Base-by-base conservation (phyloP, 2,888 invertebrate species). In the Melanotus villosus region DNA sequence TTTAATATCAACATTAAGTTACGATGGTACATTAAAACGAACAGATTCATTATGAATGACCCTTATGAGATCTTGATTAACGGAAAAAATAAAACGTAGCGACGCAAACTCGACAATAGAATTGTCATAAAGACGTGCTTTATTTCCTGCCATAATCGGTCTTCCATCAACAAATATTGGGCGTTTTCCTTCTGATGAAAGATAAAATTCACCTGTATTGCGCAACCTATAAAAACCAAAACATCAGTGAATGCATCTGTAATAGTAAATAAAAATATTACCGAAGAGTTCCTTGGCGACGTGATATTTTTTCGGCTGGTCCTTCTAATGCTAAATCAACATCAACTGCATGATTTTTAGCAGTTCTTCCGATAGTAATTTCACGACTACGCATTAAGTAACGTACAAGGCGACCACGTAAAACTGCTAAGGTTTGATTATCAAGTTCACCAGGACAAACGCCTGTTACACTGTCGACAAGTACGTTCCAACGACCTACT, bases 31-130 rank as follows among this genome's bases (percentile, higher is more conserved):
- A 82, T 91, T 93, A 71, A 93, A 90, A 85, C 94, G 93, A 1
- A 93, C 92, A 70, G 95, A 92, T 86, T 97, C 97, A 83, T 94
- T 94, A 62, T 95, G 90, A 77, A 97, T 96, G 38, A 93, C 93
- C 81, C 92, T 92, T 76, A 97, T 95, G 56, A 98, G 87, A 78
- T 97, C 96, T 83, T 95, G 94, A 85, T 98, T 97, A 68, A 98
- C 92, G 72, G 96, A 89, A 84, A 98, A 98, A 76, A 97, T 94
- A 86, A 98, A 98, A 72, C 96, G 90, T 43, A 98, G 88, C 60
- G 96, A 95, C 18, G 96, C 92, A 78, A 98, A 94, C 93, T 99
- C 98, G 60, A 99, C 93, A 9, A 98, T 94, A 72, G 96, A 94
- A 83, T 98, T 98, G 84, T 98, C 96, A 80, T 93, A 93, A 12